phyloP scores from a whole-genome alignment of 2,797 vertebrate genomes.

The Pipistrellus kuhlii region DNA sequence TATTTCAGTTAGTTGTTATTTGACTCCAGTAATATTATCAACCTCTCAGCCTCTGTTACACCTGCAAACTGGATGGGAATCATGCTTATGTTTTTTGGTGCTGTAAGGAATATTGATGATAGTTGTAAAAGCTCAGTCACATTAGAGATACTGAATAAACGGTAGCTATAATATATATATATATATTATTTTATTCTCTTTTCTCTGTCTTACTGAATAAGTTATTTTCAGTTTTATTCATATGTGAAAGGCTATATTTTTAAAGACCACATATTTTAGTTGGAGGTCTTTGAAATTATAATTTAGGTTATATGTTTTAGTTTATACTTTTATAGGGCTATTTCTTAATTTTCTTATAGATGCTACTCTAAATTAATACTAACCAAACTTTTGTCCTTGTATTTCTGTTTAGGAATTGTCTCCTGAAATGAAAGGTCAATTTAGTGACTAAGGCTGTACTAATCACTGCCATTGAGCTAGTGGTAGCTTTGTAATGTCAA shows the following conservation, averaged over 20 bases:
- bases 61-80: neutral
- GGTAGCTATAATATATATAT: neutral
- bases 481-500: neutral
- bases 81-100: neutral
- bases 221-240: neutral
- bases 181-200: neutral
- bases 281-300: conserved; percentile 9
- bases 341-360: neutral
- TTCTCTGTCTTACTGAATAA: neutral
- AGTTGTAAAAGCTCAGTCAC: neutral
- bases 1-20: neutral
- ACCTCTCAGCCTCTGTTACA: neutral
- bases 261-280: conserved; percentile 38
- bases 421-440: neutral
- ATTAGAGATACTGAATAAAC: neutral
- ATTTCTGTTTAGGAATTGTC: neutral
- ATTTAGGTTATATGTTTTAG: neutral
- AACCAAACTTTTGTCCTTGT: neutral
- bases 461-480: neutral
- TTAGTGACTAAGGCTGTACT: neutral
- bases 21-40: neutral
- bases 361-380: neutral
- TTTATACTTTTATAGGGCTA: neutral
- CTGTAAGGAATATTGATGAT: neutral
- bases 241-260: neutral